A percentile compares a stretch with the other conserved stretches of the same genome.
Evolutionary conservation across 2,113 vertebrate genomes (phyloP).

Genomic region (Mobula birostris): DNA sequence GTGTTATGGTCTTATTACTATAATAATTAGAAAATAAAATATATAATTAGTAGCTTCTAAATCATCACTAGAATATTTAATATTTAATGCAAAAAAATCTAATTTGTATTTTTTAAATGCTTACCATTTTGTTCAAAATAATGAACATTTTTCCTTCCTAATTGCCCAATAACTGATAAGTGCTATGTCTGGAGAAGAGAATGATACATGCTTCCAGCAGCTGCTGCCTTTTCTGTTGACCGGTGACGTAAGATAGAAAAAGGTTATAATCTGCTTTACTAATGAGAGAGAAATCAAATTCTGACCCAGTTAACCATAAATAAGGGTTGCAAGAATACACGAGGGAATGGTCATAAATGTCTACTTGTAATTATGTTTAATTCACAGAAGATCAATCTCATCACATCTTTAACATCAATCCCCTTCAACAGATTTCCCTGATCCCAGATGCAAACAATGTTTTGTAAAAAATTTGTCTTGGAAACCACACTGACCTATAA

Average conservation of each 20-base stretch:
- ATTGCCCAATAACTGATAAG: neutral
- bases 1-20: no score
- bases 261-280: neutral
- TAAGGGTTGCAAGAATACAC: neutral
- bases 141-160: neutral
- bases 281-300: neutral
- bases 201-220: neutral
- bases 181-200: neutral
- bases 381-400: slow-evolving; percentile 13
- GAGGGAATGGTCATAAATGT: neutral
- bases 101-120: slow-evolving; percentile 1
- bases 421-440: neutral
- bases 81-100: no score
- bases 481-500: neutral
- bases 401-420: neutral
- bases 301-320: neutral
- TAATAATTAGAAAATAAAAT: neutral
- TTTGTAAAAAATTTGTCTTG: neutral
- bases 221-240: neutral
- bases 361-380: neutral
- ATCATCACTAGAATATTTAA: neutral
- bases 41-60: neutral
- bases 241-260: neutral
- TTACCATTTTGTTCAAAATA: neutral
- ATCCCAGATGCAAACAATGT: no score